Evolutionary conservation across 2,113 vertebrate genomes (phyloP).

Genomic region (Aptenodytes forsteri): DNA sequence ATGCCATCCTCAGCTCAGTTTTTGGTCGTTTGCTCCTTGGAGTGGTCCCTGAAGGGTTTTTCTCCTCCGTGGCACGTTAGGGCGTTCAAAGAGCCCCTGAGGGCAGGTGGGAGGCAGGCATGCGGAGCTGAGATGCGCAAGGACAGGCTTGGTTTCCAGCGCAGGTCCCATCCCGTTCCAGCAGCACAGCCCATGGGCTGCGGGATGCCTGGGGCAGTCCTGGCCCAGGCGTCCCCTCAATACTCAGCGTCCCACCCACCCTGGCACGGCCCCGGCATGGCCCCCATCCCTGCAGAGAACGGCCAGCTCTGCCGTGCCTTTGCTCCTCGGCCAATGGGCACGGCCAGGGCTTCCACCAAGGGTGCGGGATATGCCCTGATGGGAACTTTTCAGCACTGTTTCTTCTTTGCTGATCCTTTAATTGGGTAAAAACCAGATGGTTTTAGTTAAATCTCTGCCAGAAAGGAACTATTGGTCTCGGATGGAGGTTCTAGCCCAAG

Average conservation of each 20-base stretch:
- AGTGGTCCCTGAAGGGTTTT: background rate
- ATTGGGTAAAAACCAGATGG: background rate
- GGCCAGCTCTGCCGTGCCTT: background rate
- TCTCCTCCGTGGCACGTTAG: background rate
- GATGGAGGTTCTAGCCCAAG: background rate
- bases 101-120: background rate
- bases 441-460: background rate
- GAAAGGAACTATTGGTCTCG: fast-evolving
- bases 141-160: background rate
- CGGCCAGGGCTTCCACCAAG: fast-evolving
- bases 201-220: background rate
- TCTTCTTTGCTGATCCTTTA: background rate
- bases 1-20: background rate
- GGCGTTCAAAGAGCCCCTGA: fast-evolving
- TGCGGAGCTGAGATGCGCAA: background rate
- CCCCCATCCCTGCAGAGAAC: background rate
- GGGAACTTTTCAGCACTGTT: background rate
- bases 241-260: background rate
- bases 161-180: background rate
- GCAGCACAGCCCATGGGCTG: fast-evolving
- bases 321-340: background rate
- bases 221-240: fast-evolving
- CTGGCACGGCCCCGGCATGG: fast-evolving
- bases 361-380: fast-evolving
- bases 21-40: background rate